Evolutionary conservation across 2,113 vertebrate species (phyloP).

Genomic region (Taurulus bubalis): DNA sequence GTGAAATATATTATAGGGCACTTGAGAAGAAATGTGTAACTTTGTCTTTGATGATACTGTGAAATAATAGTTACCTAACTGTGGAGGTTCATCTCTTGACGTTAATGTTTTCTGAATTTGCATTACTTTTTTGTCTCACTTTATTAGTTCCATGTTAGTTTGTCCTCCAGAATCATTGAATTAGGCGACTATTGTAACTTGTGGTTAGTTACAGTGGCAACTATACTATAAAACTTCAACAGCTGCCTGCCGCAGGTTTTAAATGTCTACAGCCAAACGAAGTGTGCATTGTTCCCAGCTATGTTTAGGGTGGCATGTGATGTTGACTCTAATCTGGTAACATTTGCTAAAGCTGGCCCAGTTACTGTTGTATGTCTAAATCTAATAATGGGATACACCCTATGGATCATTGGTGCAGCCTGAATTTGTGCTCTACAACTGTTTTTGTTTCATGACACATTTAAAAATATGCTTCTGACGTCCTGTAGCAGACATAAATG

Average conservation of each 20-base stretch:
- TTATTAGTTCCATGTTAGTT: too few relatives aligned
- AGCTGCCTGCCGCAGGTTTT: background rate
- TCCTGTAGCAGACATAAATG: background rate
- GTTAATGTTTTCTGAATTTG: too few relatives aligned
- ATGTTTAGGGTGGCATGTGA: constrained; percentile 3
- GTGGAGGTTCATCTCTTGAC: too few relatives aligned
- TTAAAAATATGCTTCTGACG: background rate
- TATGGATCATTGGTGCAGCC: background rate
- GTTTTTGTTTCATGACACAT: background rate
- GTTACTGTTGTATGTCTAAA: background rate
- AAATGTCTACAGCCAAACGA: background rate
- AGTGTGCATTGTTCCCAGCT: background rate
- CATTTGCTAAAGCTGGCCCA: background rate
- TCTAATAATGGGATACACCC: background rate
- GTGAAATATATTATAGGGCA: too few relatives aligned
- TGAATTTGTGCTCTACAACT: background rate
- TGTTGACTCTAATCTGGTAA: constrained; percentile 17
- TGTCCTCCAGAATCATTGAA: background rate
- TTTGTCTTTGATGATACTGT: too few relatives aligned
- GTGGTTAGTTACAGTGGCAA: background rate
- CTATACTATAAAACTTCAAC: background rate
- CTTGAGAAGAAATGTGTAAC: too few relatives aligned
- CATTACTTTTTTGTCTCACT: too few relatives aligned
- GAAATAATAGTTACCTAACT: too few relatives aligned
- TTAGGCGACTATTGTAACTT: background rate